These are phyloP conservation scores for Mimachlamys varia DNA, from an alignment of 2,888 invertebrate species.

Conservation along the genomic window DNA sequence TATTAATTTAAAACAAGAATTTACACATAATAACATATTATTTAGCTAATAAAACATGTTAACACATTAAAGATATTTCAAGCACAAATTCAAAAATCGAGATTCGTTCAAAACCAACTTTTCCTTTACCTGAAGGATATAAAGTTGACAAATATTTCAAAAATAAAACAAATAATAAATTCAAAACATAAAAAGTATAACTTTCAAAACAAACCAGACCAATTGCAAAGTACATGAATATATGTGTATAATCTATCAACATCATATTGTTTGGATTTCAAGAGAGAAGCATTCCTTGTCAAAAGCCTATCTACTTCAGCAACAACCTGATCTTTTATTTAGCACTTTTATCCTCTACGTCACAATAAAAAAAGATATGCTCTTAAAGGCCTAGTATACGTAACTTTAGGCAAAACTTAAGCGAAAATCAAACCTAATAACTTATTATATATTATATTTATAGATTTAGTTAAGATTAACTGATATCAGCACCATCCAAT, in stretches of 20 bases:
- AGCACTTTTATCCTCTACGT: no score
- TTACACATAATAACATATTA: not conserved
- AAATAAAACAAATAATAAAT: not conserved
- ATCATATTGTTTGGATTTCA: not conserved
- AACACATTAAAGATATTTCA: not conserved
- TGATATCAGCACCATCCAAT: no score
- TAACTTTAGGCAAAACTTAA: no score
- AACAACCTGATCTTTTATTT: not conserved
- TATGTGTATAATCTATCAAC: not conserved
- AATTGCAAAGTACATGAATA: not conserved
- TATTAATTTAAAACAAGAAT: not conserved
- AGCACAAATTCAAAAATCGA: not conserved
- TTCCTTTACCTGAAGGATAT: slow-evolving; percentile 25
- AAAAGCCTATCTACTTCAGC: not conserved
- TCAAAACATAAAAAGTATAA: not conserved
- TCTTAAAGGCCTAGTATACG: no score
- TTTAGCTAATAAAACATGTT: not conserved
- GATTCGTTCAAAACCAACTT: slow-evolving; percentile 10
- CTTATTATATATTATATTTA: no score
- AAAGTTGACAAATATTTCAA: slow-evolving; percentile 18
- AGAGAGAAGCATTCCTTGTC: not conserved
- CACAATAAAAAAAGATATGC: no score
- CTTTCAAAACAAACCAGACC: not conserved
- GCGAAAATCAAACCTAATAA: no score
- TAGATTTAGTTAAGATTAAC: no score